Evolutionary conservation across 2,888 invertebrate genomes (phyloP).

Genomic region (Elysia crispata): DNA sequence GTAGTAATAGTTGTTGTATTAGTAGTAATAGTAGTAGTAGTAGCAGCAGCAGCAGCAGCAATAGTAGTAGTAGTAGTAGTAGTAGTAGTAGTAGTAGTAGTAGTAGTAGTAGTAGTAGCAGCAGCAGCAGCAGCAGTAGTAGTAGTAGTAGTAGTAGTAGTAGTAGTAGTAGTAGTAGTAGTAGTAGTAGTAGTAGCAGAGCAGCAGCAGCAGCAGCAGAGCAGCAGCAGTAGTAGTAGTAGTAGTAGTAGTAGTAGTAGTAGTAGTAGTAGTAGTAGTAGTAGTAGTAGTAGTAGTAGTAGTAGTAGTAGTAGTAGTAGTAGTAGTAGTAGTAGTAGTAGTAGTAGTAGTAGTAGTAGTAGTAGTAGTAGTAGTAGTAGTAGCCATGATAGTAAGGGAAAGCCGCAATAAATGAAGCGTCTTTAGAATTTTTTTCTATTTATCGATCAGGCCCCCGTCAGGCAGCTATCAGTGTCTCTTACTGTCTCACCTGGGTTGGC

Average conservation of each 20-base stretch:
- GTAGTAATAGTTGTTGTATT: no score
- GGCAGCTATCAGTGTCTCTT: no score
- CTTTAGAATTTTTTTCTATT: no score
- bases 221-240: constrained; percentile 1
- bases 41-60: no score
- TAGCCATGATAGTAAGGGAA: no score
- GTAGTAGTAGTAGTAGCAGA: no score
- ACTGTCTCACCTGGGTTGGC: constrained; percentile 32
- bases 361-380: background rate
- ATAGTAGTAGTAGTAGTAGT: background rate
- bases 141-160: background rate
- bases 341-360: constrained; percentile 1
- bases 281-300: background rate
- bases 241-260: constrained; percentile 18
- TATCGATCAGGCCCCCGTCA: no score
- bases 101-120: background rate
- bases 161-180: background rate
- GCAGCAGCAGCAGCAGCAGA: no score
- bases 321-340: background rate
- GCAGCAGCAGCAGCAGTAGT: background rate
- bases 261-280: no score
- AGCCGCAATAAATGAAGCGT: background rate
- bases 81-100: background rate
- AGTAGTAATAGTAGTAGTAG: no score
- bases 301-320: constrained; percentile 3